Conservation (phyloP, 2,113 vertebrate genomes). For the Ardeotis arabs region DNA sequence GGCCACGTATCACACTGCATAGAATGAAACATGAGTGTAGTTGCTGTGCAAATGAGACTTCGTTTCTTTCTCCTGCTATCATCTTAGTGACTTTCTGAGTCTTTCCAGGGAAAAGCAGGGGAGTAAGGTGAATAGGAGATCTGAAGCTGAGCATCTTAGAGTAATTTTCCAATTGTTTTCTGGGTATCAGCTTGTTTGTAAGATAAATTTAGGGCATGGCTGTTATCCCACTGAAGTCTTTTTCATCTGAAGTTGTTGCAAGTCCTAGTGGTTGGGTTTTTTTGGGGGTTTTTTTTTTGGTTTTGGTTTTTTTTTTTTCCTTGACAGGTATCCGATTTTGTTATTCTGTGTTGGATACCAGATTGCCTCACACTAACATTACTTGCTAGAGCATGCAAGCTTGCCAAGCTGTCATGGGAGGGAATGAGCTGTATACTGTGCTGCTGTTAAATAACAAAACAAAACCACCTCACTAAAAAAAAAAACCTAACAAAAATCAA, state of each 20-base stretch:
- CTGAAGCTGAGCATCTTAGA: fast-evolving
- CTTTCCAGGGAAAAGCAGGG: not conserved
- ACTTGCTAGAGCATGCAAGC: not conserved
- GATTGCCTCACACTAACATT: not conserved
- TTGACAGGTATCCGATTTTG: not conserved
- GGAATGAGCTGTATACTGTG: not conserved
- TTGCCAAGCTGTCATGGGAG: fast-evolving
- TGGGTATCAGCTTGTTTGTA: not conserved
- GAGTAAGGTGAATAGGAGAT: not conserved
- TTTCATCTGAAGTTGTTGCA: not conserved
- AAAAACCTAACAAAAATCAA: too few relatives aligned
- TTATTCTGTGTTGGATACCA: not conserved
- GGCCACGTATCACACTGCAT: fast-evolving
- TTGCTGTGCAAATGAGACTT: not conserved
- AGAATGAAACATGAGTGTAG: not conserved
- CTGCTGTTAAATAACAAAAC: not conserved
- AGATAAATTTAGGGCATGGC: not conserved
- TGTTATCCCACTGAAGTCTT: not conserved
- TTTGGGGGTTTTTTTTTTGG: not conserved
- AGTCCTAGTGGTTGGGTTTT: not conserved
- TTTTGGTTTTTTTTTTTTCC: not conserved
- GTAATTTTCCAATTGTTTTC: not conserved
- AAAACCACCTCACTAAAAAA: not conserved
- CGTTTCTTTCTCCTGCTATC: not conserved
- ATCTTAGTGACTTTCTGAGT: not conserved